Evolutionary conservation across 2,888 invertebrate genomes (phyloP).

Genomic region (Amorpha juglandis): DNA sequence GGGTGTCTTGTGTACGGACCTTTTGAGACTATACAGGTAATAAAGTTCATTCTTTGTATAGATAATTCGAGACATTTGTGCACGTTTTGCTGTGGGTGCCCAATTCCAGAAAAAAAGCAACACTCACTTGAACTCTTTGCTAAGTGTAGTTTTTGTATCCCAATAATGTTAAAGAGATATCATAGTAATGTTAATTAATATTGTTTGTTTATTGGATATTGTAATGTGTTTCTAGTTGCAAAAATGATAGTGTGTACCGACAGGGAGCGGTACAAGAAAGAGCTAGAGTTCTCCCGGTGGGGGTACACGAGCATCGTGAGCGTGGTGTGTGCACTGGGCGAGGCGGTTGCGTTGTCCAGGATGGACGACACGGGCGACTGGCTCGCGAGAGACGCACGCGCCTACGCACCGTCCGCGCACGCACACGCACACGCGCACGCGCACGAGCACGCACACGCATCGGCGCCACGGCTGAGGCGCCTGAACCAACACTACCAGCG

Average conservation of each 20-base stretch:
- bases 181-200: too few relatives aligned
- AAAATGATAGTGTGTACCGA: neutral
- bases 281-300: slow-evolving; percentile 60
- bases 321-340: slow-evolving; percentile 53
- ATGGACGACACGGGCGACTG: slow-evolving; percentile 49
- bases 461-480: slow-evolving; percentile 23
- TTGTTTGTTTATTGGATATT: too few relatives aligned
- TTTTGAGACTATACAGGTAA: slow-evolving; percentile 73
- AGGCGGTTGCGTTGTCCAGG: slow-evolving; percentile 43
- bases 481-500: neutral
- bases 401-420: slow-evolving; percentile 27
- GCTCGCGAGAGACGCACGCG: slow-evolving; percentile 37
- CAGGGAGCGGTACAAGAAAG: slow-evolving; percentile 63
- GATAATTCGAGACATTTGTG: neutral
- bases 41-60: neutral
- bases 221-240: neutral
- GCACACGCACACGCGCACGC: slow-evolving; percentile 27
- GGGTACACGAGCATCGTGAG: slow-evolving; percentile 65
- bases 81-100: too few relatives aligned
- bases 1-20: slow-evolving; percentile 77
- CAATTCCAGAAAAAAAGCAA: too few relatives aligned
- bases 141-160: too few relatives aligned
- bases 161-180: too few relatives aligned
- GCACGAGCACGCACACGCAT: slow-evolving; percentile 28
- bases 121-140: too few relatives aligned